These are phyloP conservation scores for Chauna torquata DNA, from an alignment of 2,113 vertebrate genomes.

Conservation along the genomic window DNA sequence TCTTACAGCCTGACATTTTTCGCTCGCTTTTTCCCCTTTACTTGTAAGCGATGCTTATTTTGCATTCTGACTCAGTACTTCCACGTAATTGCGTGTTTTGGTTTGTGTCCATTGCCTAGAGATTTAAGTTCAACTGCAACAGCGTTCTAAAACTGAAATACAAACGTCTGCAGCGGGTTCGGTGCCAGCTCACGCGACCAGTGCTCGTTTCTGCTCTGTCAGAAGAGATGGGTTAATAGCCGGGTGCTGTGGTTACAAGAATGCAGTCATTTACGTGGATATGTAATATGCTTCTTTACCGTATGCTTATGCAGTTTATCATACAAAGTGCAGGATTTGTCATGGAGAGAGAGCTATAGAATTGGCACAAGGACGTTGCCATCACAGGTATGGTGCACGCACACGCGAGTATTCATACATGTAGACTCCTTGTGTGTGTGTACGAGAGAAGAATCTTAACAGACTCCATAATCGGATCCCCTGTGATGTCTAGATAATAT, in stretches of 20 bases:
- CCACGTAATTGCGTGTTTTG: neutral
- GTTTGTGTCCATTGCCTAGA: neutral
- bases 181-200: rapidly evolving
- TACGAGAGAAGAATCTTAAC: neutral
- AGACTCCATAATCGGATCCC: neutral
- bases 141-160: neutral
- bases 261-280: neutral
- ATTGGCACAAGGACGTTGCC: neutral
- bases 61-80: neutral
- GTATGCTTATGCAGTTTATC: neutral
- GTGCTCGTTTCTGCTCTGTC: neutral
- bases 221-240: neutral
- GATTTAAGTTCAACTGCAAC: neutral
- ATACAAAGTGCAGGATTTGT: neutral
- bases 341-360: neutral
- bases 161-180: neutral
- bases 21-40: neutral
- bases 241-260: neutral
- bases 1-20: neutral
- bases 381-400: neutral
- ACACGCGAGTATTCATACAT: rapidly evolving
- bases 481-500: neutral
- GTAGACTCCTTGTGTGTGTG: neutral
- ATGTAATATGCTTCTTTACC: neutral
- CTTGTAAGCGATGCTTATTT: neutral